These are phyloP conservation scores for Adelosebastes latens DNA, from an alignment of 2,797 vertebrate species.

Conservation along the genomic window DNA sequence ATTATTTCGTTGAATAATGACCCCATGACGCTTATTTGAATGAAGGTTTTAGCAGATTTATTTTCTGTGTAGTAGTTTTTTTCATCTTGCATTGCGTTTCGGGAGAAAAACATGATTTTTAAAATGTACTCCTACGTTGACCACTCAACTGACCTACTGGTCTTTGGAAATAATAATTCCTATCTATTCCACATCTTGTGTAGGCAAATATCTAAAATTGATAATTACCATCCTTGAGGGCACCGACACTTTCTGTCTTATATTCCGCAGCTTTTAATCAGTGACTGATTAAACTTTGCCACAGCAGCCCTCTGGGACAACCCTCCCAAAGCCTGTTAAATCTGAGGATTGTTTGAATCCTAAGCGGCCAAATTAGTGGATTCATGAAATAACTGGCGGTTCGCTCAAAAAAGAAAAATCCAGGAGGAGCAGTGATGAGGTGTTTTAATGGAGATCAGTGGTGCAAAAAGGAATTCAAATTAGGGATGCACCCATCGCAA, in stretches of 20 bases:
- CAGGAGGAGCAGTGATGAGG: not conserved
- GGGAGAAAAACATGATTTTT: not conserved
- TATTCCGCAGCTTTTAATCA: slow-evolving; percentile 45
- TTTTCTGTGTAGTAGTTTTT: not conserved
- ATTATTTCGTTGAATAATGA: not conserved
- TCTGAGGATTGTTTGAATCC: slow-evolving; percentile 18
- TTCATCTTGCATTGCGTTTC: not conserved
- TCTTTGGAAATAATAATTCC: not conserved
- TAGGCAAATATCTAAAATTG: slow-evolving; percentile 11
- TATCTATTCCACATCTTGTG: not conserved
- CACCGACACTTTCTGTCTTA: slow-evolving; percentile 14
- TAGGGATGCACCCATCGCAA: not conserved
- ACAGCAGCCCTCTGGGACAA: slow-evolving; percentile 21
- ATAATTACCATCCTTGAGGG: slow-evolving; percentile 25
- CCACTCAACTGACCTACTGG: not conserved
- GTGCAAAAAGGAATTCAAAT: not conserved
- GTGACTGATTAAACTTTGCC: slow-evolving; percentile 48
- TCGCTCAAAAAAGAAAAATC: not conserved
- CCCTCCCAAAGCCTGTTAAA: slow-evolving; percentile 20
- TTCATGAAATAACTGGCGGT: slow-evolving; percentile 18
- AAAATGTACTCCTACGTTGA: not conserved
- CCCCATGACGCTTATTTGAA: not conserved
- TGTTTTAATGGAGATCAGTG: not conserved
- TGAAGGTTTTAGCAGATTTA: not conserved
- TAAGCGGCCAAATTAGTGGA: slow-evolving; percentile 29